Conservation (phyloP, 2,113 vertebrate species). For the Pseudopodoces humilis region DNA sequence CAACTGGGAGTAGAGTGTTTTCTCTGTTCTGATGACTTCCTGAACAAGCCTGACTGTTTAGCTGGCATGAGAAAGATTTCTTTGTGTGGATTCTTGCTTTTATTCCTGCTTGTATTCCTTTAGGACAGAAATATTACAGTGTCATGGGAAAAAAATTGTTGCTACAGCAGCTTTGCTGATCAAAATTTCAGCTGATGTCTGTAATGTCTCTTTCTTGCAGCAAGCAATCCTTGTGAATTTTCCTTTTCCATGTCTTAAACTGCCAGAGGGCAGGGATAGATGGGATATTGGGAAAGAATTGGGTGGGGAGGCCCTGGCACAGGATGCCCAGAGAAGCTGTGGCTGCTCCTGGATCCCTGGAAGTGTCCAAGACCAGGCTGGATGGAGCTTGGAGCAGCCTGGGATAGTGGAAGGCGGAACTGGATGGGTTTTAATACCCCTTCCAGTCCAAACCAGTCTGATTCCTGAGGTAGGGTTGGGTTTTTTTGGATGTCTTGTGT, state of each 20-base stretch:
- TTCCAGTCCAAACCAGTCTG: background rate
- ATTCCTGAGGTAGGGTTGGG: background rate
- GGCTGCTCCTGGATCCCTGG: background rate
- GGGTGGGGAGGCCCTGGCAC: background rate
- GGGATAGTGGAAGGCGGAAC: accelerated
- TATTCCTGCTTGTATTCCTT: background rate
- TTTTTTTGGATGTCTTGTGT: background rate
- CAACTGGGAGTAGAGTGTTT: background rate
- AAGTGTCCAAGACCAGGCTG: accelerated
- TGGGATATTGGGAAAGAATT: background rate
- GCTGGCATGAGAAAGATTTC: background rate
- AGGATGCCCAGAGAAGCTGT: background rate
- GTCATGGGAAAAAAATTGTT: background rate
- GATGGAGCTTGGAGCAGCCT: background rate
- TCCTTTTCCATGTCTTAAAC: background rate
- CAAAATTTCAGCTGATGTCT: background rate
- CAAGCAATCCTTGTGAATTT: background rate
- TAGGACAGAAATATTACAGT: background rate
- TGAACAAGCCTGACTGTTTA: background rate
- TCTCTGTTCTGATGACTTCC: background rate
- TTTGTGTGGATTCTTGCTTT: background rate
- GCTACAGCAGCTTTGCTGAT: background rate
- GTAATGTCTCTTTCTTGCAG: background rate
- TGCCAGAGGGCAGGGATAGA: background rate
- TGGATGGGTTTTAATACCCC: background rate